These are phyloP conservation scores for Melanophora roralis DNA, from an alignment of 2,888 invertebrate species.

Conservation along the genomic window DNA sequence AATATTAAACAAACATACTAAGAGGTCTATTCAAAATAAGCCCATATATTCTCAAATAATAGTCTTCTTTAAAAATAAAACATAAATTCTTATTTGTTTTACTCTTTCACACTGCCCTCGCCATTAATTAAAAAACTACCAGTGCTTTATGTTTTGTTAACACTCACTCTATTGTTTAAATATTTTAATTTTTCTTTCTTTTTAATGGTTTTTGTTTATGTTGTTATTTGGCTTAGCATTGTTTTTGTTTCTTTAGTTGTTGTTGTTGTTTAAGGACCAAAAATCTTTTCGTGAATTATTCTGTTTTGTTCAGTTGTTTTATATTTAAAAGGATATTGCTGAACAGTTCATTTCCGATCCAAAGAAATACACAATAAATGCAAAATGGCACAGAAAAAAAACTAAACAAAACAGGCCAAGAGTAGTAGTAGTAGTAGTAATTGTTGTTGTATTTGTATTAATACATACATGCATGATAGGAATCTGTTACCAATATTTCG, in stretches of 20 bases:
- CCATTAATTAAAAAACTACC: constrained; percentile 66
- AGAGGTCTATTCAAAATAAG: constrained; percentile 17
- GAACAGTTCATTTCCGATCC: constrained; percentile 57
- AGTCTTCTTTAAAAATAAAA: too few species aligned
- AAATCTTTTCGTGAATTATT: constrained; percentile 47
- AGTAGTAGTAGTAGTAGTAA: constrained; percentile 45
- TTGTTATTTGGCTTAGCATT: constrained; percentile 16
- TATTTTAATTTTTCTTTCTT: constrained; percentile 2
- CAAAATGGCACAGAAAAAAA: constrained; percentile 24
- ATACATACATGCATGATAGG: neutral
- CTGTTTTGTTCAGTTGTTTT: constrained; percentile 41
- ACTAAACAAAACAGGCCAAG: constrained; percentile 46
- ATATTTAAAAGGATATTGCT: constrained; percentile 60
- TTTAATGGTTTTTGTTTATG: neutral
- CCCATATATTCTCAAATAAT: too few species aligned
- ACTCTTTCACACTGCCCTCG: constrained; percentile 46
- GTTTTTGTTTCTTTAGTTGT: constrained; percentile 11
- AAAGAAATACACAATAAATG: neutral
- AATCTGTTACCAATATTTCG: constrained; percentile 14
- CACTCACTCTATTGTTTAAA: constrained; percentile 47
- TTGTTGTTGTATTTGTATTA: neutral
- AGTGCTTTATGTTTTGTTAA: constrained; percentile 59
- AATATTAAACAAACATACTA: constrained; percentile 64
- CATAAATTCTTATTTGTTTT: constrained; percentile 48
- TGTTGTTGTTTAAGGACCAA: constrained; percentile 46